Conservation (phyloP, 1,140 invertebrate genomes). For the Hycleus phaleratus region DNA sequence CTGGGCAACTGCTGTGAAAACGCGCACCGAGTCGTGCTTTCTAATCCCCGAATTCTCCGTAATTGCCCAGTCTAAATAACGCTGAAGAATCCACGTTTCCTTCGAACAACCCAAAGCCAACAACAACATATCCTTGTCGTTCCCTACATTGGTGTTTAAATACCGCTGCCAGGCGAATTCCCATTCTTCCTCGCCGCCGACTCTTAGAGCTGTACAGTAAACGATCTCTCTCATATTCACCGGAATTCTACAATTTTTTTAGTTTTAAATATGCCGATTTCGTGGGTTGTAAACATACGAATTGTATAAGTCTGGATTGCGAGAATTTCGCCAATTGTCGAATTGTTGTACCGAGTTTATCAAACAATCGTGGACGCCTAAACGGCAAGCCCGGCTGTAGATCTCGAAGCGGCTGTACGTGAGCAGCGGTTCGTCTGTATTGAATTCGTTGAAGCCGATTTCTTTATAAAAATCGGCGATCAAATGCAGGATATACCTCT, state of each 20-base stretch:
- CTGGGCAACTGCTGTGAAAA: slow-evolving; percentile 62
- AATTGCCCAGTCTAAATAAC: slow-evolving; percentile 63
- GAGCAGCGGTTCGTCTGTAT: slow-evolving; percentile 54
- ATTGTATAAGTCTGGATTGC: slow-evolving; percentile 62
- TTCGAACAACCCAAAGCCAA: slow-evolving; percentile 69
- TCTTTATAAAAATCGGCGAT: slow-evolving; percentile 57
- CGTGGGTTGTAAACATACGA: slow-evolving; percentile 50
- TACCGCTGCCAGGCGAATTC: slow-evolving; percentile 76
- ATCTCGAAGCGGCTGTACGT: slow-evolving; percentile 64
- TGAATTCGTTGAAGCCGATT: slow-evolving; percentile 54
- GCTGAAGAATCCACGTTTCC: slow-evolving; percentile 67
- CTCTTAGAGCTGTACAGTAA: slow-evolving; percentile 75
- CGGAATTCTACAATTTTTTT: slow-evolving; percentile 54
- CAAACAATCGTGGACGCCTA: slow-evolving; percentile 62
- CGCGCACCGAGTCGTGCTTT: slow-evolving; percentile 68
- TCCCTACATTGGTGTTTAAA: slow-evolving; percentile 59
- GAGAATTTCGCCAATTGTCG: slow-evolving; percentile 60
- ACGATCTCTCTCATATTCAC: slow-evolving; percentile 71
- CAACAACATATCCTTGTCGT: slow-evolving; percentile 67
- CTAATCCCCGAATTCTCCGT: slow-evolving; percentile 65
- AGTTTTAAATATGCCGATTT: neutral
- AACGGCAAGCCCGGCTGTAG: slow-evolving; percentile 58
- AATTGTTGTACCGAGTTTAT: slow-evolving; percentile 58
- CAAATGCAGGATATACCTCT: slow-evolving; percentile 60
- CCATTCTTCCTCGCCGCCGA: slow-evolving; percentile 76